A percentile compares a stretch with the other conserved stretches of the same genome.
These are phyloP conservation scores for Danio choprae DNA, from an alignment of 2,797 vertebrate genomes.

Conservation along the genomic window DNA sequence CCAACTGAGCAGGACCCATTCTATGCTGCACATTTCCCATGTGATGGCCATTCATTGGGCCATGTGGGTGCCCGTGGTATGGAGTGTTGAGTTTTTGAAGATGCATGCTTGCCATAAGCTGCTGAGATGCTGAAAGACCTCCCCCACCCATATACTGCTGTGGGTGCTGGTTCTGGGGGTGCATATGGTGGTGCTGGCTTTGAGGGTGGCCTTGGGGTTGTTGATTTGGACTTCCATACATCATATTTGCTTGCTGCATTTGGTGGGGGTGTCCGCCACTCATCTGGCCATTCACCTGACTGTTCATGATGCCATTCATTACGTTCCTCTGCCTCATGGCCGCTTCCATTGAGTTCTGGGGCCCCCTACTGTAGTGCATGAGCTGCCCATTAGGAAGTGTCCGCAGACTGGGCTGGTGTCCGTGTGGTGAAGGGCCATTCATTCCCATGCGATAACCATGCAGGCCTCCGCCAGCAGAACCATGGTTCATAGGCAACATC, in stretches of 20 bases:
- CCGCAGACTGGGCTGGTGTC: conserved; percentile 75
- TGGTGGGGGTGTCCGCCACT: conserved; percentile 80
- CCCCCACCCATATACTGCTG: conserved; percentile 78
- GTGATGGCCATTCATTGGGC: conserved; percentile 76
- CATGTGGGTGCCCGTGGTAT: conserved; percentile 85
- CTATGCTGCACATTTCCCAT: conserved; percentile 79
- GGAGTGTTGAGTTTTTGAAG: conserved; percentile 92
- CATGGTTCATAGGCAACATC: conserved; percentile 91
- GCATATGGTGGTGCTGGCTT: conserved; percentile 71
- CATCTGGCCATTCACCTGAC: conserved; percentile 78
- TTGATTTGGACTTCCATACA: conserved; percentile 78
- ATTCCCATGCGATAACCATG: conserved; percentile 87
- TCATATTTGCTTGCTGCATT: conserved; percentile 80
- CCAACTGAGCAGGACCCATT: conserved; percentile 76
- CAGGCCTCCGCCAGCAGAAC: conserved; percentile 66
- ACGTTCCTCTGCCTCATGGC: conserved; percentile 79
- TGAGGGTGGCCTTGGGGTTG: conserved; percentile 67
- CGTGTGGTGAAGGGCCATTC: conserved; percentile 81
- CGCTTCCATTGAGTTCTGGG: conserved; percentile 79
- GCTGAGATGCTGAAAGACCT: conserved; percentile 78
- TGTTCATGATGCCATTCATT: conserved; percentile 75
- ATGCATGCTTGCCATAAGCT: conserved; percentile 91
- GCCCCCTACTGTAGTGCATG: conserved; percentile 82
- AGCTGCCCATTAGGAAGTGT: conserved; percentile 75
- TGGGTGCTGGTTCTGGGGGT: conserved; percentile 73